Conservation (phyloP, 1,140 invertebrate genomes). For the Nasonia longicornis region DNA sequence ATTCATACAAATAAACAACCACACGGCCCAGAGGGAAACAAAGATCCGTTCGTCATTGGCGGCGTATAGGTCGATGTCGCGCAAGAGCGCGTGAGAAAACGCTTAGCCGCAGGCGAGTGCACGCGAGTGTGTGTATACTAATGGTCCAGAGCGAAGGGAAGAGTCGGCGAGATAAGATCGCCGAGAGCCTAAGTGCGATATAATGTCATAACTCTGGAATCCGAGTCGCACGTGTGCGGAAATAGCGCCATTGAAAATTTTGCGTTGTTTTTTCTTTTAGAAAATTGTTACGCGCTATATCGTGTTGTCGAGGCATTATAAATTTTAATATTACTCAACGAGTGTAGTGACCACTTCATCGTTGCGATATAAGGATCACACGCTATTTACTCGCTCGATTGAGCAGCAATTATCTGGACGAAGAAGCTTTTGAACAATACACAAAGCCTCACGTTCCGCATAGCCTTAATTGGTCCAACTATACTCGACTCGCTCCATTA, state of each 20-base stretch:
- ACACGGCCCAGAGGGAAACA: neutral
- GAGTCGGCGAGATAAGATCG: slow-evolving; percentile 20
- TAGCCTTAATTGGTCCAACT: slow-evolving; percentile 33
- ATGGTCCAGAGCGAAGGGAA: neutral
- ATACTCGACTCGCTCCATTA: neutral
- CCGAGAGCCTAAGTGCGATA: neutral
- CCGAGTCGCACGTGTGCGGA: neutral
- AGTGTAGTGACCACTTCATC: neutral
- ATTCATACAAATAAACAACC: slow-evolving; percentile 30
- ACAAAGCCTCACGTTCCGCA: slow-evolving; percentile 13
- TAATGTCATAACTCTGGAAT: neutral
- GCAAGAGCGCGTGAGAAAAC: slow-evolving; percentile 20
- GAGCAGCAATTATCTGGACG: slow-evolving; percentile 15
- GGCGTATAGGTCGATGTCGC: slow-evolving; percentile 9
- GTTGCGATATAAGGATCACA: neutral
- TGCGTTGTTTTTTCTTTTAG: too few relatives aligned
- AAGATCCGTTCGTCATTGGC: slow-evolving; percentile 26
- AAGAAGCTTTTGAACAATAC: slow-evolving; percentile 31
- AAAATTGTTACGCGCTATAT: too few relatives aligned
- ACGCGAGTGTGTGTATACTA: neutral
- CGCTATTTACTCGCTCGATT: slow-evolving; percentile 23
- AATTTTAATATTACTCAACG: too few relatives aligned
- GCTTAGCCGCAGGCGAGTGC: neutral
- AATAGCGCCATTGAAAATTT: neutral
- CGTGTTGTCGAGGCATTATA: too few relatives aligned